Conservation (phyloP, 1,140 invertebrate species). For the Nebria ingens region DNA sequence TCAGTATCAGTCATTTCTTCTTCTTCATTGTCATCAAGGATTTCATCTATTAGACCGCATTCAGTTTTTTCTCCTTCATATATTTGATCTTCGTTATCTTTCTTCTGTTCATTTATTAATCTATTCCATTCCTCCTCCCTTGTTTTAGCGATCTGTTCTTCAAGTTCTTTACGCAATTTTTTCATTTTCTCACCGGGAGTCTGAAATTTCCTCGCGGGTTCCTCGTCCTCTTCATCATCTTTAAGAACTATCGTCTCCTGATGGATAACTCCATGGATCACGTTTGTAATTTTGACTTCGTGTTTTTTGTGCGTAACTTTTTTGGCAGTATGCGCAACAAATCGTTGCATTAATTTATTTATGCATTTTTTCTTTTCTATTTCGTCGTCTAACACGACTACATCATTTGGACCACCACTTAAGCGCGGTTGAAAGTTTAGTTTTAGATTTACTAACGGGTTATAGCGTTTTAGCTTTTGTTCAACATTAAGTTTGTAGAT, state of each 20-base stretch:
- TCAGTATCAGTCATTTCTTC: slow-evolving; percentile 27
- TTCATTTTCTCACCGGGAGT: slow-evolving; percentile 50
- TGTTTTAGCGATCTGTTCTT: slow-evolving; percentile 48
- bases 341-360: slow-evolving; percentile 48
- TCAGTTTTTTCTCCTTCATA: slow-evolving; percentile 20
- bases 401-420: slow-evolving; percentile 42
- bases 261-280: neutral
- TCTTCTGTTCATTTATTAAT: slow-evolving; percentile 38
- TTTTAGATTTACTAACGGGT: neutral
- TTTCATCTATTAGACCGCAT: slow-evolving; percentile 22
- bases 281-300: slow-evolving; percentile 33
- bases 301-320: slow-evolving; percentile 35
- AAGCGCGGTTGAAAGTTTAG: slow-evolving; percentile 39
- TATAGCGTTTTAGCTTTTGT: neutral
- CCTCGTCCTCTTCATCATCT: slow-evolving; percentile 28
- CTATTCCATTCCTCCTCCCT: slow-evolving; percentile 52
- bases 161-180: slow-evolving; percentile 49
- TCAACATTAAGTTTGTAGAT: neutral
- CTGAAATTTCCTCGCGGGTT: slow-evolving; percentile 28
- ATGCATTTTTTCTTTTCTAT: slow-evolving; percentile 39
- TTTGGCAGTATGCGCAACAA: slow-evolving; percentile 43
- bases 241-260: slow-evolving; percentile 19
- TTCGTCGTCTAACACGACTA: slow-evolving; percentile 46
- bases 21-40: slow-evolving; percentile 35
- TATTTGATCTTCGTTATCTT: slow-evolving; percentile 32